Conservation (phyloP, 2,797 vertebrate species). For the Caiman crocodilus region DNA sequence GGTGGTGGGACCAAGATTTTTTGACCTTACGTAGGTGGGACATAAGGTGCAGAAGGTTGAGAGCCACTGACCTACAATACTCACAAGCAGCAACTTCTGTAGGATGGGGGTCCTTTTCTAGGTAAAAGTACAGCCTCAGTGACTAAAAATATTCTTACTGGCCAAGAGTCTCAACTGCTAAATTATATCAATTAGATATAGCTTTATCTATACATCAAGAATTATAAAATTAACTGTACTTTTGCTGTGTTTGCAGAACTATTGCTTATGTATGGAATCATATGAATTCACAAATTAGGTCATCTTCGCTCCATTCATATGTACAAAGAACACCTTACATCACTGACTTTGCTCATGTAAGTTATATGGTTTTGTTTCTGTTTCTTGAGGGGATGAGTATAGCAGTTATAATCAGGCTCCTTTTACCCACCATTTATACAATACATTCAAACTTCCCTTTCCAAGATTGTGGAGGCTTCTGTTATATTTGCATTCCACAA, state of each 20-base stretch:
- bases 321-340: constrained; percentile 56
- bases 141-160: constrained; percentile 39
- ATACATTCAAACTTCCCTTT: neutral
- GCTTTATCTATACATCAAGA: neutral
- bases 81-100: neutral
- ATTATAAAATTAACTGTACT: constrained; percentile 30
- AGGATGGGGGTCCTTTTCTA: constrained; percentile 6
- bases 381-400: constrained; percentile 3
- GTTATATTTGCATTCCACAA: constrained; percentile 10
- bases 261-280: neutral
- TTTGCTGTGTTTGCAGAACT: neutral
- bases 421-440: neutral
- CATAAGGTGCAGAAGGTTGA: too few species aligned
- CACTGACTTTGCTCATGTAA: constrained; percentile 7
- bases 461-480: neutral
- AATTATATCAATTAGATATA: constrained; percentile 42
- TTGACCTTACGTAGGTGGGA: too few species aligned
- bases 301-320: neutral
- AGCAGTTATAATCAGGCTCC: neutral
- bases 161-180: constrained; percentile 28
- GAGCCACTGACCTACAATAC: too few species aligned
- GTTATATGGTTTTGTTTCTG: neutral
- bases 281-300: neutral
- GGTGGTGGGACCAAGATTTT: too few species aligned
- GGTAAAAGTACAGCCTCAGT: constrained; percentile 14